Conservation (phyloP, 2,797 vertebrate genomes). For the Tapera naevia region DNA sequence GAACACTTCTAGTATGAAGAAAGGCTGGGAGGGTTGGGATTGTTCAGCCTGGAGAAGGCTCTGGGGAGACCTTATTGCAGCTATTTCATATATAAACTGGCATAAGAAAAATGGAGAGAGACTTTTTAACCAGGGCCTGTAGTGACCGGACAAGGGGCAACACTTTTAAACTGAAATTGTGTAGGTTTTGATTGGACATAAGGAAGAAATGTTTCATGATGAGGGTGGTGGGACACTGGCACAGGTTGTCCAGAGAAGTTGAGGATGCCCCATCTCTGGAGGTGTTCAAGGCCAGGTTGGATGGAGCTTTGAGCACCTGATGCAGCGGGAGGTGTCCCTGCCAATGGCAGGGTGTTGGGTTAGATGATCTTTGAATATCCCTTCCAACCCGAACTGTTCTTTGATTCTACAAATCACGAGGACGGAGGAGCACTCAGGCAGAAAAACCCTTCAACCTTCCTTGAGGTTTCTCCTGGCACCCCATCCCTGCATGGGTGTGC, state of each 20-base stretch:
- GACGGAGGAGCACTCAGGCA: neutral
- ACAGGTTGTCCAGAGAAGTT: neutral
- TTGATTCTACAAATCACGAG: neutral
- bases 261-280: neutral
- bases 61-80: too few relatives aligned
- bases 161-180: neutral
- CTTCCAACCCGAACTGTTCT: neutral
- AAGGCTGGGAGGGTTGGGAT: too few relatives aligned
- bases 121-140: too few relatives aligned
- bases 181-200: fast-evolving
- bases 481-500: fast-evolving
- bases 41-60: too few relatives aligned
- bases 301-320: neutral
- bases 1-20: too few relatives aligned
- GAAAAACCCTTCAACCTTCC: neutral
- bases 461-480: fast-evolving
- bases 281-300: neutral
- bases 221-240: neutral
- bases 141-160: too few relatives aligned
- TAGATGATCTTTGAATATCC: fast-evolving
- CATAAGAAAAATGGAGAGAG: too few relatives aligned
- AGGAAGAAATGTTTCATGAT: fast-evolving
- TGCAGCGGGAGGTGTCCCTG: neutral
- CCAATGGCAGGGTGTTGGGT: neutral
- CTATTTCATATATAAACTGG: too few relatives aligned